Evolutionary conservation across 2,113 vertebrate genomes (phyloP), one percentile per base, ranked within the genome.

Genomic region (Tupaia chinensis): DNA sequence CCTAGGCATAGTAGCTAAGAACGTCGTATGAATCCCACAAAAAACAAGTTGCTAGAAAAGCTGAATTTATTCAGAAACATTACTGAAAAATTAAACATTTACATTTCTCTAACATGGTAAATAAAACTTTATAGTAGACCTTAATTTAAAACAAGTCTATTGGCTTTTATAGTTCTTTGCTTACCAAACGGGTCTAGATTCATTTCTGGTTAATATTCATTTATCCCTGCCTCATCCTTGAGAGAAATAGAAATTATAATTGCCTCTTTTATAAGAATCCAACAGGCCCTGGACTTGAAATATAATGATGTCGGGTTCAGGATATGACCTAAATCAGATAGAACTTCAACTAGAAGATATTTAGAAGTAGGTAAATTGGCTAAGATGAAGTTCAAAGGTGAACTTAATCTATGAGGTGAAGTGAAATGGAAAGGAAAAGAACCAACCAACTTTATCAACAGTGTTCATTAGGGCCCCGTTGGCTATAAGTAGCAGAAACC

Each of bases 201-300:
- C n/a, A 34, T 72, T 96, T 94, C 44, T 61, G 77, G 77, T 87
- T 87, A 91, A 23, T 87, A 81, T 91, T 95, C 74, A 83, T 80
- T 89, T 79, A 78, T 83, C 74, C n/a, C 63, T 66, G 27, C 74
- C 60, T 91, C 7, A n/a, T 89, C 79, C 83, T 94, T 60, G 81
- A 86, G 23, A 95, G 65, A 15, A 93, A 86, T 78, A 44, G 68
- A 65, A 78, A 60, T 94, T 81, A 70, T 58, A 44, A 53, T 34
- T 85, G 61, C 27, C 68, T 81, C 68, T 81, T 56, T 11, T 53
- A n/a, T 93, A 65, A 29, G 79, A 93, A 85, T 84, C 32, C 7
- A 76, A 8, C 1, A 68, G 72, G 23, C 14, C 61, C 32, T 89
- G 15, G 54, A 27, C 66, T 72, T 92, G 85, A 92, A 80, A 70